Evolutionary conservation across 2,888 invertebrate species (phyloP).

Genomic region (Lutraria lutraria): DNA sequence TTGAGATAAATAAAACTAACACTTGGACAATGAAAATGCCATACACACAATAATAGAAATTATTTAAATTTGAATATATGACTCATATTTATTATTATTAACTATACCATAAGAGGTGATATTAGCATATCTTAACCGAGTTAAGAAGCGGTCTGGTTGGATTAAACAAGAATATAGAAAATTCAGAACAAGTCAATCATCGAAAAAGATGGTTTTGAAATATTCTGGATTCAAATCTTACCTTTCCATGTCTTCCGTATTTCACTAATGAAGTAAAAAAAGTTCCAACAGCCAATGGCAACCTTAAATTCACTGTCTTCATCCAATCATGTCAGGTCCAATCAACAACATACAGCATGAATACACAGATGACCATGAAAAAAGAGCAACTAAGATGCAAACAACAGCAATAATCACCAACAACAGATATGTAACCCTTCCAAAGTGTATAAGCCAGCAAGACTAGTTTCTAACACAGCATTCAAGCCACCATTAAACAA

Average conservation of each 20-base stretch:
- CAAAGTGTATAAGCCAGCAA: neutral
- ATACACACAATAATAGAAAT: neutral
- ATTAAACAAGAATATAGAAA: neutral
- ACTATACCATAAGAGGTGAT: neutral
- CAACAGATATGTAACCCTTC: neutral
- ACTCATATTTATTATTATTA: neutral
- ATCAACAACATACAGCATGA: neutral
- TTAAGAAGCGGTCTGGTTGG: neutral
- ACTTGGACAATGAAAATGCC: too few relatives aligned
- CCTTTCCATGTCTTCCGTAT: neutral
- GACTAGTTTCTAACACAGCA: slow-evolving; percentile 23
- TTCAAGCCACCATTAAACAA: slow-evolving; percentile 11
- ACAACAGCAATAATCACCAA: neutral
- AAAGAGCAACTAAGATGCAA: neutral
- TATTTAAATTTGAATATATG: neutral
- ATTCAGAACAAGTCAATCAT: neutral
- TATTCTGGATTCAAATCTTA: neutral
- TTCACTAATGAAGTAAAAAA: neutral
- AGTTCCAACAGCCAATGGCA: neutral
- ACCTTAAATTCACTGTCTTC: neutral
- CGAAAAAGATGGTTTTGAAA: neutral
- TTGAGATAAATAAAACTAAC: too few relatives aligned
- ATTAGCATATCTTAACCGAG: neutral
- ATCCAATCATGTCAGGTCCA: neutral
- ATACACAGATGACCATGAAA: neutral